Percentiles rank a stretch among this genome's conserved stretches.
phyloP scores from a whole-genome alignment of 2,888 invertebrate species.

The Tipula confusa region DNA sequence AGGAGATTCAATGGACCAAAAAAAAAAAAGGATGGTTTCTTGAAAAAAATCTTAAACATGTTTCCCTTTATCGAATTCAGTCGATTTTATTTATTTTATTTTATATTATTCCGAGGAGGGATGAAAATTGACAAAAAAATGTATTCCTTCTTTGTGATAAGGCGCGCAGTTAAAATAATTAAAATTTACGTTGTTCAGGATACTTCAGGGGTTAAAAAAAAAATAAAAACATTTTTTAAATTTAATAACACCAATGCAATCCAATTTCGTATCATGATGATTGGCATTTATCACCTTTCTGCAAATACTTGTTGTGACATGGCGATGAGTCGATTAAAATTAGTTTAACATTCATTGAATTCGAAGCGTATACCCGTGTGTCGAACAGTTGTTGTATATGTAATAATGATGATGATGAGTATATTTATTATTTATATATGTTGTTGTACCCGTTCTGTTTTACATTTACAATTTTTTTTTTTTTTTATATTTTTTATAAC shows the following conservation, averaged over 20 bases:
- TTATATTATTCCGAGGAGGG: not conserved
- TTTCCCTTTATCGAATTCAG: not conserved
- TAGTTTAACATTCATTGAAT: not conserved
- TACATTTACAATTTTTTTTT: not conserved
- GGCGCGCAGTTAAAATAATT: conserved; percentile 5
- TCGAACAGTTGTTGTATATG: not conserved
- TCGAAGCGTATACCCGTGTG: too few relatives aligned
- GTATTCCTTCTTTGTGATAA: not conserved
- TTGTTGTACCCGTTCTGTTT: not conserved
- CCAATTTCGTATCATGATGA: not conserved
- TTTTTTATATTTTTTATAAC: not conserved
- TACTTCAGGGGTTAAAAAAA: not conserved
- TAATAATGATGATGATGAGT: not conserved
- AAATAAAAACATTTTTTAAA: too few relatives aligned
- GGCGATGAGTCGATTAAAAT: not conserved
- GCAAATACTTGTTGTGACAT: not conserved
- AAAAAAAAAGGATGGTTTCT: not conserved
- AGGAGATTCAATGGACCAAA: not conserved
- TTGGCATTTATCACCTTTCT: not conserved
- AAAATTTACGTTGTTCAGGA: not conserved
- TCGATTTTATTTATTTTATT: not conserved
- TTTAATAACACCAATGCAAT: not conserved
- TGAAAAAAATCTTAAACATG: not conserved
- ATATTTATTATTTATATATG: not conserved
- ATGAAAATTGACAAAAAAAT: conserved; percentile 5